phyloP scores from a whole-genome alignment of 1,140 invertebrate genomes.

The Ericerus pela region DNA sequence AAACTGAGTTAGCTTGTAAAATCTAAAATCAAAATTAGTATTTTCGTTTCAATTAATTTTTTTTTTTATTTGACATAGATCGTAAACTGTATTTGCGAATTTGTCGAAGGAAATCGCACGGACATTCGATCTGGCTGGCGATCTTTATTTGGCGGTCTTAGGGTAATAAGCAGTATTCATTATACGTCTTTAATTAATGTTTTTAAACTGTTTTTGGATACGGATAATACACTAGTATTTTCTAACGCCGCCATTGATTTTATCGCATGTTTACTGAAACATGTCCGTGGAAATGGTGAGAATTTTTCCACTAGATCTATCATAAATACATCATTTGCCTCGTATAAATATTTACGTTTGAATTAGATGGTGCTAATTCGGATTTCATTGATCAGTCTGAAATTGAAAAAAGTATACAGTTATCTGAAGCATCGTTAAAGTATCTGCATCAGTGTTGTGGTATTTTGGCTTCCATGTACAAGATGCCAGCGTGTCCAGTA shows the following conservation, averaged over 20 bases:
- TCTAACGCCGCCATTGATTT: constrained; percentile 86
- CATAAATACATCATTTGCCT: neutral
- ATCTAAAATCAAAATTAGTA: neutral
- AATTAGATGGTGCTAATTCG: too few species aligned
- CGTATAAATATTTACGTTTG: neutral
- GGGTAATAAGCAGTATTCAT: constrained; percentile 55
- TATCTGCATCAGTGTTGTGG: constrained; percentile 70
- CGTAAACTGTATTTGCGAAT: constrained; percentile 85
- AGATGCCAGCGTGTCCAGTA: constrained; percentile 84
- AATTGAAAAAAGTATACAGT: constrained; percentile 35
- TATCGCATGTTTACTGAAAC: constrained; percentile 67
- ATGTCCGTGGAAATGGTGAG: constrained; percentile 41
- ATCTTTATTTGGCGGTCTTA: constrained; percentile 74
- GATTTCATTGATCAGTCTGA: too few species aligned
- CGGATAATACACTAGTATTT: constrained; percentile 82
- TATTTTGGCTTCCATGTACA: constrained; percentile 80
- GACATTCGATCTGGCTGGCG: constrained; percentile 89
- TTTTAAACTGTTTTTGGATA: constrained; percentile 79
- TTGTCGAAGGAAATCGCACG: constrained; percentile 79
- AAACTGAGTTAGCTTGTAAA: neutral
- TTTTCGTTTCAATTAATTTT: neutral
- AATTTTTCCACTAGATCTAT: neutral
- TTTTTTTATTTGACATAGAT: constrained; percentile 42
- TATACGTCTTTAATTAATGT: constrained; percentile 71
- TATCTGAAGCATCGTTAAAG: constrained; percentile 70